phyloP scores from a whole-genome alignment of 2,888 invertebrate genomes.

The Odontothrips loti region DNA sequence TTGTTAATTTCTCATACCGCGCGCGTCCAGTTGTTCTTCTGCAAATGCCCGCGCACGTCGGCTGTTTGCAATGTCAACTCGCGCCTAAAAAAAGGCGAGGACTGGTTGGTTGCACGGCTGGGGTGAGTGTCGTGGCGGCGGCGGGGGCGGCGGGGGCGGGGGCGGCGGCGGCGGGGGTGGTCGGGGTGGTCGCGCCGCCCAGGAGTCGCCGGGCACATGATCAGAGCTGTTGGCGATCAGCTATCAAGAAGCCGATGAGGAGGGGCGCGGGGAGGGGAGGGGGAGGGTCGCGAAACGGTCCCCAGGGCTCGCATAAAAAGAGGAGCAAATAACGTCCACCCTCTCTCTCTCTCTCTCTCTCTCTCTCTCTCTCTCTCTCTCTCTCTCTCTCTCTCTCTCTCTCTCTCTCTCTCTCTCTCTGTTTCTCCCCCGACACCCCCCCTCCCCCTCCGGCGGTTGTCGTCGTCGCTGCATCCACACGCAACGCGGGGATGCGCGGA shows the following conservation, averaged over 20 bases:
- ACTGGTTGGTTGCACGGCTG: background rate
- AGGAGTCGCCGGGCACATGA: background rate
- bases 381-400: too few relatives aligned
- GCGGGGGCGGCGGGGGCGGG: background rate
- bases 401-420: too few relatives aligned
- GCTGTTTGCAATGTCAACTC: too few relatives aligned
- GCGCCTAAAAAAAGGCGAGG: too few relatives aligned
- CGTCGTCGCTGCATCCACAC: too few relatives aligned
- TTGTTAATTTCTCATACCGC: too few relatives aligned
- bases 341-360: background rate
- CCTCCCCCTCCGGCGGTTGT: background rate
- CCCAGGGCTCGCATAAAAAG: conserved; percentile 15
- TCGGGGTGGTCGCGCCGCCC: background rate
- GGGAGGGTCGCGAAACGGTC: conserved; percentile 10
- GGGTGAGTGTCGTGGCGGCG: background rate
- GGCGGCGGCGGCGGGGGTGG: background rate
- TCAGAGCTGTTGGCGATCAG: conserved; percentile 25
- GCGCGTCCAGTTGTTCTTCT: too few relatives aligned
- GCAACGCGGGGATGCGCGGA: too few relatives aligned
- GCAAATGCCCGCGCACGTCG: too few relatives aligned
- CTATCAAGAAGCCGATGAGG: conserved; percentile 16
- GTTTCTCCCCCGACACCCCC: background rate
- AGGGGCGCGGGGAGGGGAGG: background rate
- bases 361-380: too few relatives aligned
- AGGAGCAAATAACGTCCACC: conserved; percentile 2